These are phyloP conservation scores for Nannoperca obscura DNA, from an alignment of 2,797 vertebrate genomes.

Conservation along the genomic window DNA sequence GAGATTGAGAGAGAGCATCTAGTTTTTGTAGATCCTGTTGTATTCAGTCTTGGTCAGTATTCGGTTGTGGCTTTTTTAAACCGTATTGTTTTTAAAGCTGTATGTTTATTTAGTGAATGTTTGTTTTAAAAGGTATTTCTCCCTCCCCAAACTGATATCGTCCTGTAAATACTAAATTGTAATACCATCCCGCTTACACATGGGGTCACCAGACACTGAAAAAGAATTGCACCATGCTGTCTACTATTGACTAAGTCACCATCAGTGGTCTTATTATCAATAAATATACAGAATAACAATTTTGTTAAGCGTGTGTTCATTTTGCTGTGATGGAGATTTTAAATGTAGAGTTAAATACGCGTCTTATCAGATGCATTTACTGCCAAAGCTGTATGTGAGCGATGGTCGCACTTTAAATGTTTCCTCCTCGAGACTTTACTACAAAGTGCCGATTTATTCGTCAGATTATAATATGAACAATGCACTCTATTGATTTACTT, in stretches of 20 bases:
- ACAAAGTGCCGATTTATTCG: not conserved
- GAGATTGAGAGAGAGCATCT: slow-evolving; percentile 20
- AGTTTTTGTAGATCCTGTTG: slow-evolving; percentile 43
- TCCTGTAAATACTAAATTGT: slow-evolving; percentile 81
- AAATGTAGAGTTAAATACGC: not conserved
- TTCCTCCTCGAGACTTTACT: not conserved
- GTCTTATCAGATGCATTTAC: slow-evolving; percentile 21
- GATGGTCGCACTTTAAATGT: slow-evolving; percentile 11
- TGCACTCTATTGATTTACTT: not conserved
- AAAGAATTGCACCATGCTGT: slow-evolving; percentile 75
- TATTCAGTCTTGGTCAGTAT: slow-evolving; percentile 63
- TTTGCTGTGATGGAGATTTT: not conserved
- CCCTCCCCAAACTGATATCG: slow-evolving; percentile 54
- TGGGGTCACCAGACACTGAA: slow-evolving; percentile 71
- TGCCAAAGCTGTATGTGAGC: slow-evolving; percentile 5
- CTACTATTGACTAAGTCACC: slow-evolving; percentile 90
- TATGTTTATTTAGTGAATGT: slow-evolving; percentile 74
- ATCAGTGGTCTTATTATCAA: slow-evolving; percentile 97
- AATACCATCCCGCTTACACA: slow-evolving; percentile 80
- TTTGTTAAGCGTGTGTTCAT: slow-evolving; percentile 33
- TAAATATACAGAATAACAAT: slow-evolving; percentile 87
- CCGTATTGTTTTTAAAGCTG: slow-evolving; percentile 59
- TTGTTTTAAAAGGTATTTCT: slow-evolving; percentile 60
- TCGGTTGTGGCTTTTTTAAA: slow-evolving; percentile 67
- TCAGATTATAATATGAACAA: not conserved